Evolutionary conservation across 2,888 invertebrate genomes (phyloP).

Genomic region (Dicyrtomina minuta): DNA sequence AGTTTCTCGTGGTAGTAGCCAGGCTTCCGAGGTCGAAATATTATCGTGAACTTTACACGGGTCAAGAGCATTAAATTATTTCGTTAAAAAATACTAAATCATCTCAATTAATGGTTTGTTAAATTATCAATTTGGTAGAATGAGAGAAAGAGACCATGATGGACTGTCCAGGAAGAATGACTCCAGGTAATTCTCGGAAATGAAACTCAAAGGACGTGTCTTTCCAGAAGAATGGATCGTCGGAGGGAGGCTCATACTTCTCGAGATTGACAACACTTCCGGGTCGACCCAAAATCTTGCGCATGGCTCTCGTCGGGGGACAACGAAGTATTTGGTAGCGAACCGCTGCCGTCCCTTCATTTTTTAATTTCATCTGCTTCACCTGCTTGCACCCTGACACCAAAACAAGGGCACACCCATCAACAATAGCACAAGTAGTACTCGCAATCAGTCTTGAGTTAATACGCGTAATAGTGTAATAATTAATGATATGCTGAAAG

Average conservation of each 20-base stretch:
- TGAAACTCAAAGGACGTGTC: conserved; percentile 44
- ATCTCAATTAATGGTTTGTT: no score
- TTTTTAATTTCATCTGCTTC: conserved; percentile 37
- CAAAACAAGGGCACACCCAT: background rate
- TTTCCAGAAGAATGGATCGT: conserved; percentile 34
- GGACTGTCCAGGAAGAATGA: conserved; percentile 47
- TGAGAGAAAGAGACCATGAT: no score
- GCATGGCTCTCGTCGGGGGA: conserved; percentile 39
- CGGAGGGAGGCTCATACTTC: conserved; percentile 19
- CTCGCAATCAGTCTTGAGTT: background rate
- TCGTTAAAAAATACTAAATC: no score
- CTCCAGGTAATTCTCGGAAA: conserved; percentile 40
- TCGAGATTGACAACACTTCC: conserved; percentile 18
- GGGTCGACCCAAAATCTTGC: conserved; percentile 33
- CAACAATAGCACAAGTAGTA: background rate
- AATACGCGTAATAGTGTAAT: background rate
- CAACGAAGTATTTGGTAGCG: conserved; percentile 44
- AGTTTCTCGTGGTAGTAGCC: conserved; percentile 47
- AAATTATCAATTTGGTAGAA: no score
- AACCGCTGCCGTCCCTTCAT: conserved; percentile 48
- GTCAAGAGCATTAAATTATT: background rate
- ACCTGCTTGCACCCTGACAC: conserved; percentile 44
- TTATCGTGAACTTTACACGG: conserved; percentile 40
- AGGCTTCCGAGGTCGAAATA: conserved; percentile 39
- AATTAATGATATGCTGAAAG: no score